Evolutionary conservation across 2,113 vertebrate species (phyloP).

Genomic region (Cisticola juncidis): DNA sequence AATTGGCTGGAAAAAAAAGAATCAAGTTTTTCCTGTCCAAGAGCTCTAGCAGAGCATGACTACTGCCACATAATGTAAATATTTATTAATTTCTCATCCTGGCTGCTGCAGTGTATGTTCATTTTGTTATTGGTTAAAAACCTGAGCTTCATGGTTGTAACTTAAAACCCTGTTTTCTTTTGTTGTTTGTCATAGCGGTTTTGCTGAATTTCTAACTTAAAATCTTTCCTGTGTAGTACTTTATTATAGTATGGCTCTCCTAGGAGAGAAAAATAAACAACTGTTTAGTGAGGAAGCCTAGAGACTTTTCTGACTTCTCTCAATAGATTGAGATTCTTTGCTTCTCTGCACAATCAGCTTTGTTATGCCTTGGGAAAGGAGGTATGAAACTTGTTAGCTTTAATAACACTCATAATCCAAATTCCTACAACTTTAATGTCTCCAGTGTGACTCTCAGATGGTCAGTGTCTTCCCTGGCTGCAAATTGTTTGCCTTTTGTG

Average conservation of each 20-base stretch:
- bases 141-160: neutral
- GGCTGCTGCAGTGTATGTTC: neutral
- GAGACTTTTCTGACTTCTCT: neutral
- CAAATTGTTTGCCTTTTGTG: neutral
- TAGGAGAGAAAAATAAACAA: neutral
- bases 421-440: neutral
- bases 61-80: neutral
- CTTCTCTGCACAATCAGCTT: neutral
- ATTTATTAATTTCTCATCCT: neutral
- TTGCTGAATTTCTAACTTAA: neutral
- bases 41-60: neutral
- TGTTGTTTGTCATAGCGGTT: neutral
- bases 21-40: neutral
- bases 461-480: neutral
- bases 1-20: neutral
- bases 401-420: neutral
- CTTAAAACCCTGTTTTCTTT: neutral
- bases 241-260: neutral
- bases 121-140: neutral
- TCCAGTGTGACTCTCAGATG: neutral
- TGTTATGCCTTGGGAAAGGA: neutral
- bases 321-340: neutral
- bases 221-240: neutral
- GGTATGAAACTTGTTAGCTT: neutral
- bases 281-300: neutral